Percentiles rank a stretch among this genome's conserved stretches.
phyloP scores from a whole-genome alignment of 2,888 invertebrate genomes.

The Caenorhabditis sinica region DNA sequence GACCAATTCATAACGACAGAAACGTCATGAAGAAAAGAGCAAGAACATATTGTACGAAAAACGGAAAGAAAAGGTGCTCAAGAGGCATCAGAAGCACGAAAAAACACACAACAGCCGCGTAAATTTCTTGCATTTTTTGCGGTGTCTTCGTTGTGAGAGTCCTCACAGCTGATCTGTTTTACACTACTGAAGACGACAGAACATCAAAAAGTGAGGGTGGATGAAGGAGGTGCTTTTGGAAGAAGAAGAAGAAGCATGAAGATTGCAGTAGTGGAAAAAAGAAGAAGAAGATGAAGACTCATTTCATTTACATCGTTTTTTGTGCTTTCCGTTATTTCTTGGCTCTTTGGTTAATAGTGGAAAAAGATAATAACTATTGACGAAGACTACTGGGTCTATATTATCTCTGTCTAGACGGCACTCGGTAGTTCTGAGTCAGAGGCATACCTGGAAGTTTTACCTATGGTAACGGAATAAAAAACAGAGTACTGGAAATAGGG shows the following conservation, averaged over 20 bases:
- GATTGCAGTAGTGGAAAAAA: constrained; percentile 32
- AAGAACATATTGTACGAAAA: constrained; percentile 56
- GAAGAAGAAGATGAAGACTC: constrained; percentile 16
- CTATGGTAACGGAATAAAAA: no score
- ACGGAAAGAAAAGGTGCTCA: constrained; percentile 1
- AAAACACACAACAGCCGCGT: constrained; percentile 56
- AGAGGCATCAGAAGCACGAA: background rate
- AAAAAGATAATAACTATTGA: constrained; percentile 23
- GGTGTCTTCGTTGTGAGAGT: constrained; percentile 28
- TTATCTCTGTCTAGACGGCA: background rate
- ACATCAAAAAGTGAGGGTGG: constrained; percentile 67
- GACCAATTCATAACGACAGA: background rate
- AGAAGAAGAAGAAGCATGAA: constrained; percentile 19
- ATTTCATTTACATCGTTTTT: constrained; percentile 42
- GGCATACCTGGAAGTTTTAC: no score
- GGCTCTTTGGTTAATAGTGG: background rate
- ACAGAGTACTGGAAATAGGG: no score
- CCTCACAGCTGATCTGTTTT: constrained; percentile 62
- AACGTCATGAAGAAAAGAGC: constrained; percentile 23
- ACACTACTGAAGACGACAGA: constrained; percentile 54
- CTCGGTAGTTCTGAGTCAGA: no score
- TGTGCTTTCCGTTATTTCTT: constrained; percentile 28
- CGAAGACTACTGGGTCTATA: background rate
- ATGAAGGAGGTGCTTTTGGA: constrained; percentile 22
- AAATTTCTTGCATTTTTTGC: constrained; percentile 66